Conservation (phyloP, 2,113 vertebrate species). For the Ginglymostoma cirratum region DNA sequence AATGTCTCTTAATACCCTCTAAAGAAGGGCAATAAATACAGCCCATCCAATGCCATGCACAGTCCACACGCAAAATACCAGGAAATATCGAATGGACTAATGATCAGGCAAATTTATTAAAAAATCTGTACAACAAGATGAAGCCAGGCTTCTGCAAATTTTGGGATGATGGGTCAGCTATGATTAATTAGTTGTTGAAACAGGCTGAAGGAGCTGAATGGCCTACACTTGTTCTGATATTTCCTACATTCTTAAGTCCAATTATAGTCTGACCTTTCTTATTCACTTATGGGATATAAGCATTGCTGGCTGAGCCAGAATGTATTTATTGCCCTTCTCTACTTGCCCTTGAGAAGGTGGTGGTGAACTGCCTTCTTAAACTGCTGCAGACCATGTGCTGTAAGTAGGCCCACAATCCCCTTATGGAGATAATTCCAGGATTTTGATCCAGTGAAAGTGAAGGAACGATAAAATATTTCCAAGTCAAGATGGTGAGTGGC, state of each 20-base stretch:
- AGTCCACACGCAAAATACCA: not conserved
- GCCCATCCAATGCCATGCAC: not conserved
- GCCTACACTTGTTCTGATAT: not conserved
- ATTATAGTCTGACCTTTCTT: not conserved
- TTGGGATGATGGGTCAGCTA: not conserved
- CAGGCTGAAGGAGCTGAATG: not conserved
- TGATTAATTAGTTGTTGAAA: not conserved
- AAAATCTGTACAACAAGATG: not conserved
- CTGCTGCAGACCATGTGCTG: too few species aligned
- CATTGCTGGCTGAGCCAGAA: too few species aligned
- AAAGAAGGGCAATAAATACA: not conserved
- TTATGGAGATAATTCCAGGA: too few species aligned
- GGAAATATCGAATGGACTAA: not conserved
- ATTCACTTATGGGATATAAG: too few species aligned
- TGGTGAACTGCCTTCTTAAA: too few species aligned
- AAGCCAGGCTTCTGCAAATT: not conserved
- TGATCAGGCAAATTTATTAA: not conserved
- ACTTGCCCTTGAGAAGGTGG: too few species aligned
- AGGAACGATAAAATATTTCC: too few species aligned
- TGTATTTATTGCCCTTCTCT: too few species aligned
- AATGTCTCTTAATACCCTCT: not conserved
- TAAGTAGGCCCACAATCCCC: too few species aligned
- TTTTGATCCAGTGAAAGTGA: too few species aligned
- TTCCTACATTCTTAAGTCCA: not conserved
- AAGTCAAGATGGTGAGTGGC: too few species aligned